phyloP scores from a whole-genome alignment of 2,113 vertebrate genomes.

The Chionodraco myersi region DNA sequence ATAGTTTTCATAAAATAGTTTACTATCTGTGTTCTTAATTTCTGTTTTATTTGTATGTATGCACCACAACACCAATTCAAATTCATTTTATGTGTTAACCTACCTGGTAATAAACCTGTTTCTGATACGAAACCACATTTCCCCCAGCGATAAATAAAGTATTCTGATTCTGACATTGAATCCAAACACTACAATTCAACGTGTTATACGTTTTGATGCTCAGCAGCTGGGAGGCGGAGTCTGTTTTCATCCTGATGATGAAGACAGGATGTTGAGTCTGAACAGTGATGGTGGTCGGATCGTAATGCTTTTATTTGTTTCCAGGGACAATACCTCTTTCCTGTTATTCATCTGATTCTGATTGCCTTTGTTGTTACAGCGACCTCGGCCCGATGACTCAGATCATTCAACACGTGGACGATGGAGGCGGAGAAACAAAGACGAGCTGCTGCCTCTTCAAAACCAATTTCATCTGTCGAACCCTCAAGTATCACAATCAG shows the following conservation, averaged over 20 bases:
- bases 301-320: background rate
- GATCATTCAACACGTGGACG: background rate
- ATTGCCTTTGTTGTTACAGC: background rate
- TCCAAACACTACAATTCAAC: no score
- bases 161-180: no score
- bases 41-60: no score
- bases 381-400: background rate
- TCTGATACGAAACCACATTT: no score
- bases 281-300: background rate
- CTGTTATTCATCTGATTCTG: background rate
- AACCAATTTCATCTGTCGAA: background rate
- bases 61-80: no score
- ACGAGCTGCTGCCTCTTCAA: background rate
- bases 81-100: no score
- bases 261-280: background rate
- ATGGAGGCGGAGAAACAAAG: background rate
- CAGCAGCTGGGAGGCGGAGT: background rate
- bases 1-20: no score
- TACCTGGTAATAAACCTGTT: no score
- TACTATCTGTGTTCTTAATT: no score
- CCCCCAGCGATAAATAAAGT: no score
- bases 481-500: no score
- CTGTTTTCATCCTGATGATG: background rate
- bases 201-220: background rate
- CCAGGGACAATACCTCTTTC: no score